Conservation (phyloP, 2,113 vertebrate species). For the Formicarius rufipectus region DNA sequence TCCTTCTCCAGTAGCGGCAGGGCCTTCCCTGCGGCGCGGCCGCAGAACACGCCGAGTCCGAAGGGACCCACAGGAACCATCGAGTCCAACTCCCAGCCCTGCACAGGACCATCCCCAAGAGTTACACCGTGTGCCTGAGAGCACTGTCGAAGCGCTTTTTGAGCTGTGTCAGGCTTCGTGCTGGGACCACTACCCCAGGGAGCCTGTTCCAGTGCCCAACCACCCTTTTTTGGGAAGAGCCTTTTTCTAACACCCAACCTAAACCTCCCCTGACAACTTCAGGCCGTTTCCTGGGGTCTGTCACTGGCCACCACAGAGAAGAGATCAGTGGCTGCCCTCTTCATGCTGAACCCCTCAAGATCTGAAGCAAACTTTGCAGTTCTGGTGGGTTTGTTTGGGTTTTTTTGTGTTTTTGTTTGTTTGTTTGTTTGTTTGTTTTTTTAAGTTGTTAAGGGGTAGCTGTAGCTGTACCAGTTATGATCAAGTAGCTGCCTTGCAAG, state of each 20-base stretch:
- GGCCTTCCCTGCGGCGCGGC: too few species aligned
- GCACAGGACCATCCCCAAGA: background rate
- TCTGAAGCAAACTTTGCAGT: fast-evolving
- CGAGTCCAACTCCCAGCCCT: background rate
- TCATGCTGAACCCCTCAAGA: fast-evolving
- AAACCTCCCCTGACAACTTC: background rate
- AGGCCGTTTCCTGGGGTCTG: background rate
- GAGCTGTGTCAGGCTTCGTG: background rate
- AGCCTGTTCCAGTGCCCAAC: background rate
- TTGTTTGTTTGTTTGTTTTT: too few species aligned
- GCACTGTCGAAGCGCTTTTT: background rate
- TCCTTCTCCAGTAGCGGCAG: too few species aligned
- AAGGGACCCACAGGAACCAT: background rate
- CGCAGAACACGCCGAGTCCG: background rate
- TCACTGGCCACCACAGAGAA: background rate
- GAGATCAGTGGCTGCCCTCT: background rate
- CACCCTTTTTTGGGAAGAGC: background rate
- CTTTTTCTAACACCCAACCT: background rate
- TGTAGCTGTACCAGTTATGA: background rate
- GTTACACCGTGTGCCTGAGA: background rate
- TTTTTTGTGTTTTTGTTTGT: too few species aligned
- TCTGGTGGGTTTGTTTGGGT: too few species aligned
- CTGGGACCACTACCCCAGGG: background rate
- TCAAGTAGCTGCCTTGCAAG: background rate
- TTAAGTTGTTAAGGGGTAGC: background rate